Evolutionary conservation across 2,888 invertebrate species (phyloP), one percentile per base, ranked within the genome.

Genomic region (Pollenia angustigena): DNA sequence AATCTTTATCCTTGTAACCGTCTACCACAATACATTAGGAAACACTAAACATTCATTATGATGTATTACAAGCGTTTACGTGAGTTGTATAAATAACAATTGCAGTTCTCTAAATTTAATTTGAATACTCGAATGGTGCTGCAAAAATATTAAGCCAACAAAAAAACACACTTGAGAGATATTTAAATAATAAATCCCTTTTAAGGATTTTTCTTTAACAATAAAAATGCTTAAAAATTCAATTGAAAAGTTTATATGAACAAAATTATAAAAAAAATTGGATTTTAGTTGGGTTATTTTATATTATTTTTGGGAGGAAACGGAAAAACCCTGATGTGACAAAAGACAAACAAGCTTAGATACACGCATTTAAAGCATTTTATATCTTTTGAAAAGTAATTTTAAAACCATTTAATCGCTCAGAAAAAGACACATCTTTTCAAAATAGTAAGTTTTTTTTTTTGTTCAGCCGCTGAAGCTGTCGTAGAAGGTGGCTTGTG

Each of bases 291-390:
- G 14, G 8, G 40, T 40, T 58, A 32, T 58, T 50, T 50, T n/a
- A n/a, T n/a, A n/a, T n/a, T n/a, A 48, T 23, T 14, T 80, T 72
- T 72, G 64, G 44, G 56, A 58, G 50, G 66, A 74, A 72, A 66
- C 66, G 72, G 74, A 60, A 81, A 74, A 81, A 56, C 68, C 74
- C 74, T 74, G 74, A 81, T 81, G 56, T 74, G 68, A 60, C 74
- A 81, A 74, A 81, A 74, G 74, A 72, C 81, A 72, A 66, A 32
- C 64, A 69, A 69, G 71, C 62, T 69, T 62, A 66, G 66, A 52
- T 52, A 76, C 75, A 64, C 62, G 64, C 16, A 52, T 76, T 64
- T 60, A 79, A 62, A 72, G 54, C 72, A 74, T 81, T 23, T 72
- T 72, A 64, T 66, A 32, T 48, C 46, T 48, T 4, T 54, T 2